Percentiles rank a stretch among this genome's conserved stretches.
These are phyloP conservation scores for Sesamia inferens DNA, from an alignment of 2,888 invertebrate species.

Conservation along the genomic window DNA sequence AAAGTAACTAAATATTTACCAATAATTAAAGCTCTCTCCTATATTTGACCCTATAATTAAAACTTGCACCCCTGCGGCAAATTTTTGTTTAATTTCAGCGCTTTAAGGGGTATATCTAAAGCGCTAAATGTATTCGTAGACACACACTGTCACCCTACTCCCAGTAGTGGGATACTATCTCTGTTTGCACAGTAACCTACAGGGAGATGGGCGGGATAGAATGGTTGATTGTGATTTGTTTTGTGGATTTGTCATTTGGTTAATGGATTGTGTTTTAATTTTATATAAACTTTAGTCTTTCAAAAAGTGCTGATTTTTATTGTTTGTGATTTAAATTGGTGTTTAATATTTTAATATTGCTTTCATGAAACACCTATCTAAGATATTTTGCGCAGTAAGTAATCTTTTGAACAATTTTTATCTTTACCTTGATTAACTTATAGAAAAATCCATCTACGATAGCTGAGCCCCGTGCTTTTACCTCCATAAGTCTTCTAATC, in stretches of 20 bases:
- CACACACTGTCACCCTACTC: constrained; percentile 69
- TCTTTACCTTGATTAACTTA: background rate
- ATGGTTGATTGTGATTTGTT: constrained; percentile 39
- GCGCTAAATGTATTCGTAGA: constrained; percentile 76
- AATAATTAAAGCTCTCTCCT: background rate
- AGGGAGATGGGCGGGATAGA: constrained; percentile 4
- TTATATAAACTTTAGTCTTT: background rate
- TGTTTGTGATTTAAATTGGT: background rate
- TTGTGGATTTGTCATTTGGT: constrained; percentile 29
- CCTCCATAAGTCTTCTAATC: background rate
- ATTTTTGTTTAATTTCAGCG: constrained; percentile 53
- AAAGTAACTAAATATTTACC: background rate
- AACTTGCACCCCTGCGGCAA: constrained; percentile 35
- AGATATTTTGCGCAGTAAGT: background rate
- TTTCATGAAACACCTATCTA: background rate
- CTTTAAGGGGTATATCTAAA: constrained; percentile 50
- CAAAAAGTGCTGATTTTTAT: background rate
- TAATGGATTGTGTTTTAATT: background rate
- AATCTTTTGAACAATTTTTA: background rate
- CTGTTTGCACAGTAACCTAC: constrained; percentile 71
- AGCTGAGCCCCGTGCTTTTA: background rate
- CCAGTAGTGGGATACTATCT: constrained; percentile 70
- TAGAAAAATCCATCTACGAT: background rate
- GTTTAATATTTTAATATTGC: background rate
- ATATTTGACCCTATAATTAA: constrained; percentile 37